These are phyloP conservation scores for Tinea semifulvella DNA, from an alignment of 2,888 invertebrate species.

Conservation along the genomic window DNA sequence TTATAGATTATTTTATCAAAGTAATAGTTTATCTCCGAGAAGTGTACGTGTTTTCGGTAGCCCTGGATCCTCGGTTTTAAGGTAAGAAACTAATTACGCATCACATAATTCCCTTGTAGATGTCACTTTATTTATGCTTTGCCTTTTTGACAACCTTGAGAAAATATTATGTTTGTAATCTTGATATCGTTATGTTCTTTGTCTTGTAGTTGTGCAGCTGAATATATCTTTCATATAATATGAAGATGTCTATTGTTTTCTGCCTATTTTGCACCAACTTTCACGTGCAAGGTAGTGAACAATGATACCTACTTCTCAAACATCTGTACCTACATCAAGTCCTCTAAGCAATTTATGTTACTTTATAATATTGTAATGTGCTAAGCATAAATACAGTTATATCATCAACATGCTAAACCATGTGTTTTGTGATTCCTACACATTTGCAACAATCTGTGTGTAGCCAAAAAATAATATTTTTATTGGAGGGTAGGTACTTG, in stretches of 20 bases:
- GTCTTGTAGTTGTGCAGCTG: constrained; percentile 25
- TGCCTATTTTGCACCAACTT: too few relatives aligned
- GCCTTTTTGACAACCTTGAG: constrained; percentile 58
- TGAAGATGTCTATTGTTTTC: too few relatives aligned
- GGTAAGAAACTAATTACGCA: constrained; percentile 52
- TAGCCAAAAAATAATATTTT: not conserved
- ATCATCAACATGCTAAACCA: too few relatives aligned
- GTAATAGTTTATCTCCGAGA: not conserved
- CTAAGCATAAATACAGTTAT: too few relatives aligned
- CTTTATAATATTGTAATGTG: too few relatives aligned
- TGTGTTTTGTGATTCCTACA: too few relatives aligned
- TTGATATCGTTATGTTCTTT: constrained; percentile 32
- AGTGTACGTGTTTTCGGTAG: not conserved
- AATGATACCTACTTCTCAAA: too few relatives aligned
- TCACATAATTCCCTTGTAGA: constrained; percentile 30
- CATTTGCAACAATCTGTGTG: too few relatives aligned
- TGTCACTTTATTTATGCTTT: constrained; percentile 41
- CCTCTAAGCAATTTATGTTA: too few relatives aligned
- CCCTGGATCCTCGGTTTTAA: constrained; percentile 16
- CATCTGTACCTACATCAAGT: too few relatives aligned
- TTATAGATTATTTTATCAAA: not conserved
- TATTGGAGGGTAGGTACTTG: not conserved
- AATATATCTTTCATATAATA: too few relatives aligned
- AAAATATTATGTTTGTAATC: constrained; percentile 19
- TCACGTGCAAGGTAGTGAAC: too few relatives aligned